Evolutionary conservation across 2,888 invertebrate genomes (phyloP).

Genomic region (Pachydiplax longipennis): DNA sequence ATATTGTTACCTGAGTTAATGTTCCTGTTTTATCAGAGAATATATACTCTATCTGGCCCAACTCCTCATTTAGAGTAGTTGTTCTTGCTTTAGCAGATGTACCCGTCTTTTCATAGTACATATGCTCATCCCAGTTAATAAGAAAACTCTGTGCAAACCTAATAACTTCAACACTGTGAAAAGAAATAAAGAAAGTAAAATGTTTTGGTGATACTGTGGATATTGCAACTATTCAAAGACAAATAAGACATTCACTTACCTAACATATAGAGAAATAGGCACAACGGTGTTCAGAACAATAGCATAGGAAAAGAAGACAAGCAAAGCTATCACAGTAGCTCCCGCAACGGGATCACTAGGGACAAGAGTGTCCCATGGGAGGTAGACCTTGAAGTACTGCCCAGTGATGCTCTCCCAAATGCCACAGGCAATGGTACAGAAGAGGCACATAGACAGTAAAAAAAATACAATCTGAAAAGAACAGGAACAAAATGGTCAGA

Average conservation of each 20-base stretch:
- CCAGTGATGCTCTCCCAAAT: conserved; percentile 97
- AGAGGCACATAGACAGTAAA: conserved; percentile 94
- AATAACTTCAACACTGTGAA: conserved; percentile 80
- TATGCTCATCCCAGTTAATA: conserved; percentile 99
- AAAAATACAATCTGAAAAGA: conserved; percentile 93
- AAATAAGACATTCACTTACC: conserved; percentile 64
- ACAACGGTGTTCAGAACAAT: conserved; percentile 99
- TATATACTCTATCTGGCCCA: conserved; percentile 98
- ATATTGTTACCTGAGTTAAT: conserved; percentile 73
- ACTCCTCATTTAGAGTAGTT: conserved; percentile 97
- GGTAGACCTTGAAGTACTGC: conserved; percentile 85
- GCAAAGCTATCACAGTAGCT: conserved; percentile 90
- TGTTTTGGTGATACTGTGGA: not conserved
- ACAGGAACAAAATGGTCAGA: conserved; percentile 48
- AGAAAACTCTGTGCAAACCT: conserved; percentile 97
- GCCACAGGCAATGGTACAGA: conserved; percentile 97
- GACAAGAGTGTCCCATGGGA: conserved; percentile 94
- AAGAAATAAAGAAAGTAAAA: conserved; percentile 22
- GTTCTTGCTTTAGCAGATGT: conserved; percentile 95
- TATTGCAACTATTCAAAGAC: not conserved
- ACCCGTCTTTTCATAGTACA: conserved; percentile 91
- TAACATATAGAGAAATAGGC: conserved; percentile 98
- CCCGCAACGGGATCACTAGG: conserved; percentile 81
- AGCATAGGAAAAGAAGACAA: conserved; percentile 99
- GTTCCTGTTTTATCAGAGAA: conserved; percentile 99